Evolutionary conservation across 23 tunicate species (phyloP).

Genomic region (Phallusia fumigata): DNA sequence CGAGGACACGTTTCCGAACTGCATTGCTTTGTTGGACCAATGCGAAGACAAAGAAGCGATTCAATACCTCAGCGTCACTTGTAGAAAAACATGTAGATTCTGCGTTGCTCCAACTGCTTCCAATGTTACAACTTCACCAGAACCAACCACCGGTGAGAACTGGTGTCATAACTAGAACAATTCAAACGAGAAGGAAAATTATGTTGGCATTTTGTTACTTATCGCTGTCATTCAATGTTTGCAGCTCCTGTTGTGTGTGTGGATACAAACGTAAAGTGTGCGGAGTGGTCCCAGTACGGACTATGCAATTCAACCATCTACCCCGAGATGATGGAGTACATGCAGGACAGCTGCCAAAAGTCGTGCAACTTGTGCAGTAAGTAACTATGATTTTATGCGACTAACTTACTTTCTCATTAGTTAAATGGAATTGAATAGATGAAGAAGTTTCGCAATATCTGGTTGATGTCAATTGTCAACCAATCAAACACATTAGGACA

Average conservation of each 20-base stretch:
- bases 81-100: constrained; percentile 75
- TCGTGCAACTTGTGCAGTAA: constrained; percentile 54
- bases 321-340: constrained; percentile 42
- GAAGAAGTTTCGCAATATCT: too few species aligned
- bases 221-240: background rate
- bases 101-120: constrained; percentile 16
- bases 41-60: constrained; percentile 35
- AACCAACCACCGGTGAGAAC: background rate
- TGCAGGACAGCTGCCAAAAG: constrained; percentile 41
- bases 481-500: too few species aligned
- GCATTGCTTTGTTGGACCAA: constrained; percentile 24
- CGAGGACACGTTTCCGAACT: constrained; percentile 65
- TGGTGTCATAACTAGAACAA: too few species aligned
- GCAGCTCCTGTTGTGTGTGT: constrained; percentile 18
- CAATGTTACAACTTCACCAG: background rate
- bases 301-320: constrained; percentile 51
- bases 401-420: background rate
- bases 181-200: background rate
- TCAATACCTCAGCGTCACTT: constrained; percentile 31
- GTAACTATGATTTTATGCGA: too few species aligned
- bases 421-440: too few species aligned
- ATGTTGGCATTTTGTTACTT: too few species aligned
- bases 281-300: constrained; percentile 40
- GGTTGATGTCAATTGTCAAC: too few species aligned
- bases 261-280: constrained; percentile 31